Evolutionary conservation across 2,797 vertebrate genomes (phyloP), one percentile per base, ranked within the genome.

Genomic region (Pipistrellus kuhlii): DNA sequence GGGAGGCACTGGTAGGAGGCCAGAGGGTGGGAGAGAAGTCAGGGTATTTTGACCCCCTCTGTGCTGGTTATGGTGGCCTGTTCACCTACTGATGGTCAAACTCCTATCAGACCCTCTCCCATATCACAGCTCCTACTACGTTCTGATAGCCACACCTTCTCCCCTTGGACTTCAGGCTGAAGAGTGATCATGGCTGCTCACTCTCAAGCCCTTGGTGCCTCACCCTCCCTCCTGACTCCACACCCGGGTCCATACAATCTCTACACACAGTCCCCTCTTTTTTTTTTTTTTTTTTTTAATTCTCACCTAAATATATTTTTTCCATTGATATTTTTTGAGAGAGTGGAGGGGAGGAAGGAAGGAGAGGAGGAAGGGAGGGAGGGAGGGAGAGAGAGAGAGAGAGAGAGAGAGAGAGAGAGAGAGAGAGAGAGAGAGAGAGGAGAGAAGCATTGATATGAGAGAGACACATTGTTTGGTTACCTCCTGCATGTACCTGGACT

Each of bases 371-470:
- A 62, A 13, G 13, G 13, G 59, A 30, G 12, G 27, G 57, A 3
- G 2, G 57, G 53, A 21, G 55, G 7, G 2, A 3, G 0, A 5
- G 57, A 27, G 4, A 20, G 23, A 11, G 23, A 25, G 8, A 21
- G 20, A 21, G 53, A 21, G 57, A 5, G 11, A 4, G 3, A 2
- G 57, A 25, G 55, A 18, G 53, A 10, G 21, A 55, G 21, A 57
- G 1, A 25, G 55, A 25, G 25, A 27, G 23, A 55, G 17, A 18
- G 18, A 8, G 51, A 53, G 51, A 53, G 53, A 21, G 53, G 17
- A 51, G 51, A 51, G 27, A 62, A 6, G 5, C 25, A 62, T 62
- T 62, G 59, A 62, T 30, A 62, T 30, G 27, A 62, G 59, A 62
- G 27, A 62, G 13, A 62, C 13, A 30, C 59, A 62, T 62, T 62